Evolutionary conservation across 2,113 vertebrate species (phyloP).

Genomic region (Microcebus griseorufus): DNA sequence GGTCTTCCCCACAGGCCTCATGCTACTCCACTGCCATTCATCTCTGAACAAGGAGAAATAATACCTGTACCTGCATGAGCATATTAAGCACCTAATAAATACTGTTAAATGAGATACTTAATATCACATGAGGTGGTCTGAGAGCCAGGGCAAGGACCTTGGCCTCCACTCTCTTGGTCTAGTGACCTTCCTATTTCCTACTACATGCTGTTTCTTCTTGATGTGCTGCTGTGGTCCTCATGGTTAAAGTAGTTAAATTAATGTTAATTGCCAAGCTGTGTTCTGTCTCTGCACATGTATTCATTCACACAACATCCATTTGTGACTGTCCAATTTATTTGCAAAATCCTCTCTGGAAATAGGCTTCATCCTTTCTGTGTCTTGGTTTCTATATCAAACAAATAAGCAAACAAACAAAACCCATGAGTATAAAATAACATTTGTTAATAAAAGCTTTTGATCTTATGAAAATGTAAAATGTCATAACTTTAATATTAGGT

Average conservation of each 20-base stretch:
- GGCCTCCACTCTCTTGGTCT: neutral
- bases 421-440: neutral
- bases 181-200: neutral
- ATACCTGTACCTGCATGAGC: neutral
- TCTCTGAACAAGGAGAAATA: neutral
- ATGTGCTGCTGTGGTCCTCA: neutral
- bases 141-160: neutral
- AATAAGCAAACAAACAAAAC: neutral
- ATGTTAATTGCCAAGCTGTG: neutral
- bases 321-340: neutral
- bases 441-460: constrained; percentile 43
- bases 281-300: neutral
- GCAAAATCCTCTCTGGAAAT: neutral
- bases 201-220: neutral
- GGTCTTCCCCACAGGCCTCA: neutral
- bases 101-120: neutral
- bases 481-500: constrained; percentile 56
- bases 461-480: constrained; percentile 42
- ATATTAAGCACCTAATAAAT: neutral
- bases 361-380: neutral
- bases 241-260: neutral
- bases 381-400: constrained; percentile 18
- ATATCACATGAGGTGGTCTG: neutral
- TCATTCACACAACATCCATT: neutral
- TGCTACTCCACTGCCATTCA: neutral